phyloP scores from a whole-genome alignment of 2,888 invertebrate species.

The Drosophila austrosaltans region DNA sequence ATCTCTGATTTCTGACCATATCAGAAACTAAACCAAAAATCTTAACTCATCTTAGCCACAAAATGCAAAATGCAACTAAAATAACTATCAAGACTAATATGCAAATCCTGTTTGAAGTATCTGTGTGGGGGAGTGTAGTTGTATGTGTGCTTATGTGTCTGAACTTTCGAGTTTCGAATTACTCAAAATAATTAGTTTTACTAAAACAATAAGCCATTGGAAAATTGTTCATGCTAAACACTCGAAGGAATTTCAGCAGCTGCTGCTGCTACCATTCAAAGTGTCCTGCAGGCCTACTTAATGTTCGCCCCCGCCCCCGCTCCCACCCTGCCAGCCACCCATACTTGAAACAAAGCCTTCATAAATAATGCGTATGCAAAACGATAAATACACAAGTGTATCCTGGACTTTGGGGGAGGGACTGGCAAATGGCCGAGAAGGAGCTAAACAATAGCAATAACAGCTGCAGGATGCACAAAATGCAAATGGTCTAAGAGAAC shows the following conservation, averaged over 20 bases:
- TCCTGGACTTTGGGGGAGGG: constrained; percentile 23
- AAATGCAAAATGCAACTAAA: neutral
- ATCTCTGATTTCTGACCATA: neutral
- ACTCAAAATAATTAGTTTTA: constrained; percentile 72
- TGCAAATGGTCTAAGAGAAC: constrained; percentile 38
- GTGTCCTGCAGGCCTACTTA: constrained; percentile 50
- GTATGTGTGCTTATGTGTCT: neutral
- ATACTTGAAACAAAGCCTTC: constrained; percentile 35
- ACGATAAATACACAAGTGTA: constrained; percentile 68
- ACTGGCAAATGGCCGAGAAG: constrained; percentile 44
- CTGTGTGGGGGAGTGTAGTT: neutral
- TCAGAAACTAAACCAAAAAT: neutral
- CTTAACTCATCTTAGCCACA: constrained; percentile 5
- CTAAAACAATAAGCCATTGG: constrained; percentile 65
- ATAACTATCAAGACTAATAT: neutral
- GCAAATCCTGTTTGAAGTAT: neutral
- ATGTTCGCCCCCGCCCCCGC: constrained; percentile 40
- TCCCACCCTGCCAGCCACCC: constrained; percentile 9
- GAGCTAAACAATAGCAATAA: constrained; percentile 24
- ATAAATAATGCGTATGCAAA: constrained; percentile 76
- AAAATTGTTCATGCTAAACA: constrained; percentile 68
- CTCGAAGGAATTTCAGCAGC: constrained; percentile 55
- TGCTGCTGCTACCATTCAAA: constrained; percentile 48
- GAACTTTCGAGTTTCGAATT: constrained; percentile 62
- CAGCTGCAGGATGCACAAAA: constrained; percentile 47